Evolutionary conservation across 2,888 invertebrate genomes (phyloP), one percentile per base, ranked within the genome.

Genomic region (Anaspis maculata): DNA sequence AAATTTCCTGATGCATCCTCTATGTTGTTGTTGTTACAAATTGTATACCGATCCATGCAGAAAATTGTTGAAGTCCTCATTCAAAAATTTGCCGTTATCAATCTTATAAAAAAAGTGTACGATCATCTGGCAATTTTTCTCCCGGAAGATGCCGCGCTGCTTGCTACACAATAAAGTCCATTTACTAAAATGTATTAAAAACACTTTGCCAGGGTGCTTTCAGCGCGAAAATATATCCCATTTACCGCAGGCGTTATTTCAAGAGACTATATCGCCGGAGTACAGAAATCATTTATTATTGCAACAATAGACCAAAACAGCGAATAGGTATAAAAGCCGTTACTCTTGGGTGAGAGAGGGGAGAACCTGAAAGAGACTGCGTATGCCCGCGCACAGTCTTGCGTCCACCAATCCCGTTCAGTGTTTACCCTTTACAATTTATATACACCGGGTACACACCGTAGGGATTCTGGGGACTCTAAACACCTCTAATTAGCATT

Each of bases 261-360:
- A n/a, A n/a, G n/a, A 42, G 45, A 48, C 45, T 52, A 49, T 45
- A 19, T 46, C n/a, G n/a, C 42, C 35, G 39, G 38, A 48, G 49
- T 46, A 52, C 50, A 52, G 52, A 42, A 48, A 57, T 55, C 58
- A 56, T 58, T 58, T 58, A 58, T 58, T 52, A 55, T 49, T 44
- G 48, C 46, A 55, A 56, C 58, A 58, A 58, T 57, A 48, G 56
- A 44, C 47, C 47, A 54, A 56, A 40, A 40, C 40, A 34, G 33
- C 36, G 40, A 40, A 40, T 40, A 34, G 40, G 40, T 40, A 40
- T 40, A 40, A 40, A 40, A 40, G 40, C 40, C 27, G 40, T 40
- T 40, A 40, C 26, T 13, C n/a, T n/a, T n/a, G n/a, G n/a, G n/a
- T n/a, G n/a, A n/a, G 34, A 30, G 30, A 36, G 40, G 37, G 40